Evolutionary conservation across 2,113 vertebrate genomes (phyloP).

Genomic region (Hydropotes inermis): DNA sequence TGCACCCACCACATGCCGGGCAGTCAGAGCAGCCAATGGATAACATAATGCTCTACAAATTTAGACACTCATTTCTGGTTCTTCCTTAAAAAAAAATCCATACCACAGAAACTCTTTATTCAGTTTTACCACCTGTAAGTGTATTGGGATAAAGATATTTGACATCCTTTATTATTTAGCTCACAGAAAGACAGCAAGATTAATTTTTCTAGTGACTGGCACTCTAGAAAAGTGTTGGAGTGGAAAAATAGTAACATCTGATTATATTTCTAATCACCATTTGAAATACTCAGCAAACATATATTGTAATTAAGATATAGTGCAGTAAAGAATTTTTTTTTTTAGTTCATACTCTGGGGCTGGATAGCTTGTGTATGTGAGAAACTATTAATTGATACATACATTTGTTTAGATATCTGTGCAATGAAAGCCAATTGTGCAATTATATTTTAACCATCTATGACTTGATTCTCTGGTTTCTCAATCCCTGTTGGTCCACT

Average conservation of each 20-base stretch:
- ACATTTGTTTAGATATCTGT: slow-evolving; percentile 36
- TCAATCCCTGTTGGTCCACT: slow-evolving; percentile 65
- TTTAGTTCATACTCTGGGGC: background rate
- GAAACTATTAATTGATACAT: background rate
- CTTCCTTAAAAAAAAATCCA: background rate
- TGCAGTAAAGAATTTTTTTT: background rate
- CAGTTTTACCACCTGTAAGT: background rate
- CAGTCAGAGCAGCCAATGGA: no score
- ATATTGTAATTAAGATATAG: background rate
- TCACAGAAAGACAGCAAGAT: background rate
- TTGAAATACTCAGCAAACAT: background rate
- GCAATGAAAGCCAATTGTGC: slow-evolving; percentile 42
- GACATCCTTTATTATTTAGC: background rate
- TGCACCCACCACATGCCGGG: background rate
- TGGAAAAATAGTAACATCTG: background rate
- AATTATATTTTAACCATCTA: slow-evolving; percentile 16
- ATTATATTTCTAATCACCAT: background rate
- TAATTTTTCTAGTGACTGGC: background rate
- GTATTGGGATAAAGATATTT: background rate
- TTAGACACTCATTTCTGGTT: background rate
- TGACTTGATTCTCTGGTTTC: slow-evolving; percentile 59
- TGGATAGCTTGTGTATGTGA: background rate
- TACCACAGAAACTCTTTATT: background rate
- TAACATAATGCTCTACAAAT: background rate
- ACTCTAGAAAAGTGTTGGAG: background rate